Base-by-base conservation (phyloP, 2,797 vertebrate species). In the Enoplosus armatus region DNA sequence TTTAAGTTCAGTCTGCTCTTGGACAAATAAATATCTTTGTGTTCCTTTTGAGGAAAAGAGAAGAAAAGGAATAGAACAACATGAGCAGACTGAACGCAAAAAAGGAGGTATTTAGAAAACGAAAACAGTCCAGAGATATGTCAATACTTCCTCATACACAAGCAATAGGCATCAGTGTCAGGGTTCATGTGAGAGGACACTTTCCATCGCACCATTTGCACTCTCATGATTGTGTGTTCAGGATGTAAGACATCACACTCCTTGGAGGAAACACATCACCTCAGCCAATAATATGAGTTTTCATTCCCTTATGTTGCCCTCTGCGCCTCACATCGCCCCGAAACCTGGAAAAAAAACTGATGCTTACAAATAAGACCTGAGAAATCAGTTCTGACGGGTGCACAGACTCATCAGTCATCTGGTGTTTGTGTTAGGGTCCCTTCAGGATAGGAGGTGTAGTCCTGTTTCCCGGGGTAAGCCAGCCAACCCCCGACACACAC, bases 161-260 rank as follows among this genome's bases (percentile, higher is more conserved):
- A 20, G 8, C 45, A 73, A 51, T 31, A 58, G 59, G 16, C 5
- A 29, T 41, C 29, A 54, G 69, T 26, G 67, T 79, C 60, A 70
- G 68, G 76, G 72, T 55, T 87, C 72, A 64, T 1, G 5, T n/a
- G 39, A 56, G 33, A 69, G 37, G 48, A 24, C 39, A 43, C 26
- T 27, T 53, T 41, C 26, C 33, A 54, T 65, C 29, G 59, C 14
- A 0, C 18, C 37, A 41, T 72, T 71, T 61, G 26, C 70, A 15
- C 31, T 48, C 0, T 0, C 7, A 4, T 51, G 50, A 70, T 75
- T 64, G 50, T 48, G 54, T 60, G 70, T 18, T 83, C 20, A 45
- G 45, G 41, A 72, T 83, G 76, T 29, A 66, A 59, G 80, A 79
- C 69, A 56, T 78, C 75, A 27, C 68, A 67, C 77, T 39, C 55